These are phyloP conservation scores for Sebastes minor DNA, from an alignment of 2,797 vertebrate genomes.

Conservation along the genomic window DNA sequence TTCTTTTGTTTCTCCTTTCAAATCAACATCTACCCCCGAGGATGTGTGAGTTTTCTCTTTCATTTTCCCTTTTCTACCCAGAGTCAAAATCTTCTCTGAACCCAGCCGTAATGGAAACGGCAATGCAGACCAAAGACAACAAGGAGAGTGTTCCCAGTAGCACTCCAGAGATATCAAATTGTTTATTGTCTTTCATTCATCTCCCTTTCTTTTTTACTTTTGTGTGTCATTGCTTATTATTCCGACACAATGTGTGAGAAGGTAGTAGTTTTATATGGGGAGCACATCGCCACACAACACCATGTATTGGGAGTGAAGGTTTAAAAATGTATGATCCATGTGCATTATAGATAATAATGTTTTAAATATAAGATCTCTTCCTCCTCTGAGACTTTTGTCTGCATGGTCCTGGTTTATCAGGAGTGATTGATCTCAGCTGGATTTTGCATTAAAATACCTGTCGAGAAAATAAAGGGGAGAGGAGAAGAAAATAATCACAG, in stretches of 20 bases:
- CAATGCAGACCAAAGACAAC: slow-evolving; percentile 73
- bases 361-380: slow-evolving; percentile 74
- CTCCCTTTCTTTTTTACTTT: slow-evolving; percentile 35
- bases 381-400: slow-evolving; percentile 47
- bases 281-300: slow-evolving; percentile 31
- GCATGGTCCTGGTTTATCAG: slow-evolving; percentile 49
- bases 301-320: slow-evolving; percentile 45
- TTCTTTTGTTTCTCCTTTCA: slow-evolving; percentile 78
- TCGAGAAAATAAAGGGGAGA: slow-evolving; percentile 2
- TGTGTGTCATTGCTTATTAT: slow-evolving; percentile 68
- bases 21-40: slow-evolving; percentile 80
- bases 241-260: slow-evolving; percentile 46
- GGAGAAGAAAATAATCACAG: slow-evolving; percentile 12
- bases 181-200: slow-evolving; percentile 72
- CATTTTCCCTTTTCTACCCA: slow-evolving; percentile 53
- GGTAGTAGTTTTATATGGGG: slow-evolving; percentile 34
- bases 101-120: slow-evolving; percentile 68
- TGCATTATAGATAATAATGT: slow-evolving; percentile 73
- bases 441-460: slow-evolving; percentile 42
- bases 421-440: slow-evolving; percentile 57
- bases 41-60: slow-evolving; percentile 66
- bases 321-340: slow-evolving; percentile 70
- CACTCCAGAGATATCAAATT: slow-evolving; percentile 69
- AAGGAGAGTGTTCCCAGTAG: slow-evolving; percentile 54
- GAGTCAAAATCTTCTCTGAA: slow-evolving; percentile 62